Evolutionary conservation across 2,113 vertebrate species (phyloP), one percentile per base, ranked within the genome.

Genomic region (Typhlomys cinereus): DNA sequence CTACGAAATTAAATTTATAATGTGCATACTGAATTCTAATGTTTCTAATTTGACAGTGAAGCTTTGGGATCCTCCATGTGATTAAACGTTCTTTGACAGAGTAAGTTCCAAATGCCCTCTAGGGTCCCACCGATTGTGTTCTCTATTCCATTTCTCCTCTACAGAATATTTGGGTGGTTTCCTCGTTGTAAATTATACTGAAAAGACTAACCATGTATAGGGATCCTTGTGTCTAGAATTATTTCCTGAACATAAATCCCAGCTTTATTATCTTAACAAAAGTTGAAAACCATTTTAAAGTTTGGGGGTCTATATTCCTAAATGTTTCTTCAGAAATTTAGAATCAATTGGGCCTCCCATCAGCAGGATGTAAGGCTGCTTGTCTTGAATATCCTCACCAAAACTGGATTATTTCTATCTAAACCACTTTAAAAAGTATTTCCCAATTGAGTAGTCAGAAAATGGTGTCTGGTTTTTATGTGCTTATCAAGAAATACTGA

Each of bases 401-500:
- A 74, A 73, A 76, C 48, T 44, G 23, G 69, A 34, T 88, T n/a
- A 94, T 88, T 96, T 92, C 88, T 82, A 92, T 94, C 89, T 95
- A 95, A 94, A 90, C 64, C 83, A 88, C 85, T 95, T 92, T 90
- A 80, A 92, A n/a, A 95, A 93, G 62, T 83, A 74, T 93, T 95
- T 96, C 92, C 70, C 92, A 76, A 90, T 92, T 85, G 74, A 92
- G 80, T 84, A 94, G 69, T 78, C 64, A 95, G 83, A 93, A 94
- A 93, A 95, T 88, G 90, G 78, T 92, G 85, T 96, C 94, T 96
- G 96, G 95, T 93, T 94, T 97, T 94, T 95, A 96, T 96, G 96
- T 96, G 94, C 94, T 96, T 94, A 96, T 92, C 92, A 93, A 59
- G 54, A 91, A 96, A 96, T 92, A 92, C 88, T 95, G 90, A 96